A percentile compares a stretch with the other conserved stretches of the same genome.
Conservation (phyloP, 92 coral and sea anemone genomes). For the Phenganax stokvisi region DNA sequence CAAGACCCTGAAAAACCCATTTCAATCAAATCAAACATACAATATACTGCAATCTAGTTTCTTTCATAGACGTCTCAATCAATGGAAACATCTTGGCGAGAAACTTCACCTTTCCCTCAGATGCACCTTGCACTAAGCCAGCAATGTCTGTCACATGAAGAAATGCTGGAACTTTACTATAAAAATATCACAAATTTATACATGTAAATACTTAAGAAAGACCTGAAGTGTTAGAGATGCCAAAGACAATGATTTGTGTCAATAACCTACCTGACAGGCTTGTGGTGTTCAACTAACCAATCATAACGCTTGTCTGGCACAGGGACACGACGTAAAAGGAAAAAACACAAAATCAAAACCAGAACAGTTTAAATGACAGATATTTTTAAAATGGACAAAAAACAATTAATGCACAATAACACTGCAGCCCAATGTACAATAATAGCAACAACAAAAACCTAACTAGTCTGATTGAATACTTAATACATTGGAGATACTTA, state of each 20-base stretch:
- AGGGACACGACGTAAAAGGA: constrained; percentile 83
- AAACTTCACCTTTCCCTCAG: constrained; percentile 81
- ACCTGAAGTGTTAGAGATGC: neutral
- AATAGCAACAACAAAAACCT: neutral
- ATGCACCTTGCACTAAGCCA: constrained; percentile 92
- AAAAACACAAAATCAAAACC: neutral
- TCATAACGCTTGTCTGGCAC: constrained; percentile 98
- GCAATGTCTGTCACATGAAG: constrained; percentile 92
- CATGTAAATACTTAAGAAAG: neutral
- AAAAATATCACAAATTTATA: neutral
- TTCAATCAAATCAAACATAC: neutral
- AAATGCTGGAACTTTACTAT: constrained; percentile 94
- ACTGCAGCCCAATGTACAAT: too few relatives aligned
- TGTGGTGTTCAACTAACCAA: constrained; percentile 78
- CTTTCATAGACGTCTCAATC: neutral
- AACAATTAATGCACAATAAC: too few relatives aligned
- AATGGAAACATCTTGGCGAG: neutral
- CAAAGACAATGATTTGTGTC: neutral
- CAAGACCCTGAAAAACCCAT: constrained; percentile 67
- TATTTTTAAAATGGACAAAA: too few relatives aligned
- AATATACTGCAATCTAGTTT: too few relatives aligned
- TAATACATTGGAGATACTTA: constrained; percentile 57
- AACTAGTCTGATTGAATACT: too few relatives aligned
- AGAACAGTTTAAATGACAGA: neutral
- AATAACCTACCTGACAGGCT: constrained; percentile 69